phyloP scores from a whole-genome alignment of 2,113 vertebrate species.

The Propithecus coquereli region DNA sequence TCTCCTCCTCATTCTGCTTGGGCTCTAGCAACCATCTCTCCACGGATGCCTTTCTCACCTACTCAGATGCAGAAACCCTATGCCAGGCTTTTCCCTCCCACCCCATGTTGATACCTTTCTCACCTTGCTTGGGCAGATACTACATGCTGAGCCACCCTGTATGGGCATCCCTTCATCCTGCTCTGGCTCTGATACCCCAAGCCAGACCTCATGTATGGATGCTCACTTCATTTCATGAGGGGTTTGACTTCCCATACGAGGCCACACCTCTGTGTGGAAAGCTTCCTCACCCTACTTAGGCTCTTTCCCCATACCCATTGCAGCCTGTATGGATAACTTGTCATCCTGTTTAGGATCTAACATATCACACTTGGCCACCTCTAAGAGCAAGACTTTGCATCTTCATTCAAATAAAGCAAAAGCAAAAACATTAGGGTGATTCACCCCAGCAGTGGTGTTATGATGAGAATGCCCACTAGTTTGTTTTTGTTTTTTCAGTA shows the following conservation, averaged over 20 bases:
- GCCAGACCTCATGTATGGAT: background rate
- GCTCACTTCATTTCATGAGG: background rate
- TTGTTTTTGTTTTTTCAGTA: background rate
- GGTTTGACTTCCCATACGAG: background rate
- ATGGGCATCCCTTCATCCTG: background rate
- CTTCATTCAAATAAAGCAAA: background rate
- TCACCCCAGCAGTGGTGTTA: background rate
- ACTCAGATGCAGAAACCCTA: background rate
- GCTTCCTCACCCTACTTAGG: background rate
- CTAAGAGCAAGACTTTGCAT: background rate
- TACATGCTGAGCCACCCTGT: background rate
- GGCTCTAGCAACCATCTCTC: background rate
- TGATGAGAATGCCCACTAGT: background rate
- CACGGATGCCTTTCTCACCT: background rate
- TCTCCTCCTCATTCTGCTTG: background rate
- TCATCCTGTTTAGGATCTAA: background rate
- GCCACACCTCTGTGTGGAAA: background rate
- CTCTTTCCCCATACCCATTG: background rate
- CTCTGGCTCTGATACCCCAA: background rate
- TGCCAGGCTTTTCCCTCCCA: background rate
- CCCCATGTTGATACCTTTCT: background rate
- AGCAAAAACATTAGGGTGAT: background rate
- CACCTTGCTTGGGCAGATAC: background rate
- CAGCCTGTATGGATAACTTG: background rate
- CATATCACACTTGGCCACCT: background rate